phyloP scores from a whole-genome alignment of 2,888 invertebrate species.

The Autographa pulchrina region DNA sequence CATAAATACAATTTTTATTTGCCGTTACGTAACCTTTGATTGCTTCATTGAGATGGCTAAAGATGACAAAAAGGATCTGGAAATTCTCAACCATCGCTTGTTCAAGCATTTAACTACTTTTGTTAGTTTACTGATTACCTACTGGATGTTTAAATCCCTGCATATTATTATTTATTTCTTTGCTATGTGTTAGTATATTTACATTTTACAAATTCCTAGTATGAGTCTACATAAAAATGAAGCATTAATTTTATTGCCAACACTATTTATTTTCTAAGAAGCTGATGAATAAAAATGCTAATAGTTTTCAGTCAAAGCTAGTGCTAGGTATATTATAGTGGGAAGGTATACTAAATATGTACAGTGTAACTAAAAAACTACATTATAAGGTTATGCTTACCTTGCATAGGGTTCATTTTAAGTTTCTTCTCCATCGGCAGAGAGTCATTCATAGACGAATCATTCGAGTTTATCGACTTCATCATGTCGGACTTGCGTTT shows the following conservation, averaged over 20 bases:
- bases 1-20: neutral
- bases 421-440: slow-evolving; percentile 84
- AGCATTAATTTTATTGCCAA: neutral
- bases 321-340: neutral
- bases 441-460: slow-evolving; percentile 78
- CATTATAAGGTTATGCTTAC: slow-evolving; percentile 63
- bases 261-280: neutral
- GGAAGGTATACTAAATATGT: neutral
- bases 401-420: slow-evolving; percentile 85
- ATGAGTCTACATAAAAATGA: neutral
- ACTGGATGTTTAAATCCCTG: neutral
- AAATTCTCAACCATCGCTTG: neutral
- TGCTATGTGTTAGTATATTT: neutral
- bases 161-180: neutral
- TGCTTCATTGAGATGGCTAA: neutral
- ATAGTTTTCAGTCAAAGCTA: neutral
- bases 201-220: neutral
- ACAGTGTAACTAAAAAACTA: neutral
- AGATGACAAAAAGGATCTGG: neutral
- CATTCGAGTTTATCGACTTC: slow-evolving; percentile 80
- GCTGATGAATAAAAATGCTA: neutral
- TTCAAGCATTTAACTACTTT: neutral
- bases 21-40: neutral
- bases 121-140: neutral
- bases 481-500: slow-evolving; percentile 88